Evolutionary conservation across 2,797 vertebrate genomes (phyloP).

Genomic region (Parotocinclus haroldoi): DNA sequence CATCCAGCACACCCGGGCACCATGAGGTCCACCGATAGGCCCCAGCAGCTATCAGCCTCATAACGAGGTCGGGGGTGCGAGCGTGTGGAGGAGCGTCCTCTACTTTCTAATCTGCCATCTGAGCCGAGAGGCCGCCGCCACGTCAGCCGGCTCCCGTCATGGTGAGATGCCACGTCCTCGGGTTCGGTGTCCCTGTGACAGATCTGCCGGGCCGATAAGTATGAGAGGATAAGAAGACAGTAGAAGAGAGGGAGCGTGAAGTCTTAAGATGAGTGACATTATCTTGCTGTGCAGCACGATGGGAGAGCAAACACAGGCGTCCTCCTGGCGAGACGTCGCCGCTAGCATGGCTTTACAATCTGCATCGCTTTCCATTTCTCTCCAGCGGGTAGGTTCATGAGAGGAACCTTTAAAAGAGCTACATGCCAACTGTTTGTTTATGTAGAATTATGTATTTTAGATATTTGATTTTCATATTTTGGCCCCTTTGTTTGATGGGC

Average conservation of each 20-base stretch:
- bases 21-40: constrained; percentile 2
- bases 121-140: constrained; percentile 23
- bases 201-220: constrained; percentile 28
- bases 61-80: constrained; percentile 26
- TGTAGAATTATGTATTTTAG: too few relatives aligned
- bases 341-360: too few relatives aligned
- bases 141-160: constrained; percentile 29
- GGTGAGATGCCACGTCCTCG: constrained; percentile 39
- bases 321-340: too few relatives aligned
- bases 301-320: too few relatives aligned
- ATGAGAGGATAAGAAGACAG: constrained; percentile 10
- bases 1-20: constrained; percentile 6
- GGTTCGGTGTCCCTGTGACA: constrained; percentile 39
- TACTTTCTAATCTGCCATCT: constrained; percentile 44
- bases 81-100: constrained; percentile 24
- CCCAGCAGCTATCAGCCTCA: constrained; percentile 29
- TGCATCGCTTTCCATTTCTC: too few relatives aligned
- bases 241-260: not conserved
- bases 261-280: not conserved
- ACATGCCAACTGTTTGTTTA: too few relatives aligned
- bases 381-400: too few relatives aligned
- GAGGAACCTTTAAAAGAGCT: too few relatives aligned
- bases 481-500: too few relatives aligned
- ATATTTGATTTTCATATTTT: too few relatives aligned
- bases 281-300: not conserved